Base-by-base conservation (phyloP, 2,113 vertebrate species). In the Todiramphus saurophagus region DNA sequence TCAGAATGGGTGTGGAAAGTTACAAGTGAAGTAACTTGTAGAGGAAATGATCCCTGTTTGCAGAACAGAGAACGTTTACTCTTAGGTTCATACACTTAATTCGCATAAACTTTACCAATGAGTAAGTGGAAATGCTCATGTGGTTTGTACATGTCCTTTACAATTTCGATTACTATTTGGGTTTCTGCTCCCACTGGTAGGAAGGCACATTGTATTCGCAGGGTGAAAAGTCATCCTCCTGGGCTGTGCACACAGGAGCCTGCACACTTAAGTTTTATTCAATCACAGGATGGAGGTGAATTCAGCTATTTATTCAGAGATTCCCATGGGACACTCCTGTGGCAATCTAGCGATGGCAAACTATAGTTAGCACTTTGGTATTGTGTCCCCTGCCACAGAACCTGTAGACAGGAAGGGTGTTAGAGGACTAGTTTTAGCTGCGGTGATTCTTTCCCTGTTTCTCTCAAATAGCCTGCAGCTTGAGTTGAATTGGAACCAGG, bases 1-100 rank as follows among this genome's bases (percentile, higher is more conserved):
- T 77, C 63, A 88, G 56, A 75, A 60, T 24, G 7, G 46, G 63
- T 8, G 69, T 90, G 87, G 90, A 85, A 96, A 95, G 30, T 79
- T 56, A 51, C 13, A 79, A 69, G 73, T 74, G 5, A 51, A 89
- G 72, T 46, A 37, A 58, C 67, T 63, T 67, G 33, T 33, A 44
- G 46, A 58, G 48, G 67, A 79, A 64, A 96, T 33, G 51, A 53
- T 88, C 27, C 13, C 51, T 90, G 16, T 83, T 90, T 95, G 43
- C 12, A 74, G 35, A 76, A 33, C 4, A 69, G n/a, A 78, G 72
- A 46, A 89, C 93, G 44, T 88, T 96, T 92, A 79, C 31, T 67
- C 10, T n/a, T 24, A 58, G 55, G 55, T 56, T 28, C 41, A 37
- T 53, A 9, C 6, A 10, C 43, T 16, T 87, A 68, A 48, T 24